These are phyloP conservation scores for Autographa pulchrina DNA, from an alignment of 2,888 invertebrate genomes.

Conservation along the genomic window DNA sequence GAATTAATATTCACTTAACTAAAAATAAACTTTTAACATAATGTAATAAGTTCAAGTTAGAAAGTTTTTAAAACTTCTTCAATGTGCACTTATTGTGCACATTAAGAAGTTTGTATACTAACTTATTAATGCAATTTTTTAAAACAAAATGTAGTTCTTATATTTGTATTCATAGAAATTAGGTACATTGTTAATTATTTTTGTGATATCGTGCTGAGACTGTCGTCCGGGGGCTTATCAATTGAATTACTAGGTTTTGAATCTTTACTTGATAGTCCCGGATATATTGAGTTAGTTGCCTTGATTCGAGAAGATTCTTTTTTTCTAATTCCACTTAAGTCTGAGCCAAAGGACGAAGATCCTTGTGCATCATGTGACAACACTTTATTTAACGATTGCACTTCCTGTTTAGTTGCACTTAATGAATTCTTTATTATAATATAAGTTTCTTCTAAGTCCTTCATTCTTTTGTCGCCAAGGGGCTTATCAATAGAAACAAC, in stretches of 20 bases:
- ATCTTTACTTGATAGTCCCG: conserved; percentile 8
- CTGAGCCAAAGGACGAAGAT: neutral
- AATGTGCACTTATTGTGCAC: no score
- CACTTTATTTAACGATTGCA: neutral
- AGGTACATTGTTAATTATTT: no score
- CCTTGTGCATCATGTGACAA: neutral
- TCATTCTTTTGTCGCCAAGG: conserved; percentile 37
- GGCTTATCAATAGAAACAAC: neutral
- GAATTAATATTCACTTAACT: neutral
- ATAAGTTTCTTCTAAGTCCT: conserved; percentile 28
- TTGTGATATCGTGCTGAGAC: neutral
- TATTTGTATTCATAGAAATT: neutral
- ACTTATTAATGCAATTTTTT: neutral
- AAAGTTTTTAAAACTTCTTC: no score
- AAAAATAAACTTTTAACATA: no score
- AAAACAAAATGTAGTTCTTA: neutral
- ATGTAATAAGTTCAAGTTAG: no score
- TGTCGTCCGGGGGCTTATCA: neutral
- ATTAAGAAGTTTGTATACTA: neutral
- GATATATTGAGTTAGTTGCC: neutral
- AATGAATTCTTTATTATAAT: conserved; percentile 27
- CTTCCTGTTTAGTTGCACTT: conserved; percentile 10
- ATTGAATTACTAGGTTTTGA: neutral
- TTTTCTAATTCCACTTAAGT: neutral
- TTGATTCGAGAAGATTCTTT: neutral